Percentiles rank a stretch among this genome's conserved stretches.
Evolutionary conservation across 2,888 invertebrate genomes (phyloP).

Genomic region (Zhengitettix transpicula): DNA sequence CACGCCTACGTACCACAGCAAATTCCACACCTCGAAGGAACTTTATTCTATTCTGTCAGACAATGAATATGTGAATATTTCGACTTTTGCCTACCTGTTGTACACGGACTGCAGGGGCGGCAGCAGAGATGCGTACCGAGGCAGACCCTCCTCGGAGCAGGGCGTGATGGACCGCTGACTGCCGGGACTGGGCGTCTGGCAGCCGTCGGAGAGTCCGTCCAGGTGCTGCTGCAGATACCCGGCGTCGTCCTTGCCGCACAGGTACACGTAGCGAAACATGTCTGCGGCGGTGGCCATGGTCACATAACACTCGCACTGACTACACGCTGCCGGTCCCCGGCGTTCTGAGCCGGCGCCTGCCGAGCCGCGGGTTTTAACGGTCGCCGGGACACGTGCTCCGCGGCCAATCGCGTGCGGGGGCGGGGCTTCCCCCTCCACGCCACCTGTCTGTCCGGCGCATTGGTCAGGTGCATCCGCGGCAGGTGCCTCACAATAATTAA

Average conservation of each 20-base stretch:
- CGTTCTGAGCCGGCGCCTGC: too few species aligned
- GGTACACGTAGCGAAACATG: constrained; percentile 13
- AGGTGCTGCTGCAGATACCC: background rate
- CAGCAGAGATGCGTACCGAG: background rate
- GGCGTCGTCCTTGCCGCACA: constrained; percentile 5
- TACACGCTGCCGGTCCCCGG: too few species aligned
- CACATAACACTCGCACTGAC: too few species aligned
- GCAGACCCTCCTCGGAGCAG: constrained; percentile 14
- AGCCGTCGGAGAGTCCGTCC: constrained; percentile 17
- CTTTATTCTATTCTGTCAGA: too few species aligned
- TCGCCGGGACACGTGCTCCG: background rate
- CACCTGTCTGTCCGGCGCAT: background rate
- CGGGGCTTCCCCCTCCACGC: background rate
- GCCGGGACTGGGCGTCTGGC: constrained; percentile 35
- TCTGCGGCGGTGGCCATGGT: constrained; percentile 7
- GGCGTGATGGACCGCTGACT: constrained; percentile 31
- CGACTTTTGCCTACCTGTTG: too few species aligned
- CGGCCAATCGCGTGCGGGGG: background rate
- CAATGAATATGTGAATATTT: too few species aligned
- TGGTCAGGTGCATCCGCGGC: background rate
- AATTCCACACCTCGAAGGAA: too few species aligned
- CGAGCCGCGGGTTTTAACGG: background rate
- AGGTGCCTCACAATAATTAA: too few species aligned
- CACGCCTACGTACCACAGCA: too few species aligned
- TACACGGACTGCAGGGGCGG: background rate